Evolutionary conservation across 2,888 invertebrate genomes (phyloP), one percentile per base, ranked within the genome.

Genomic region (Drosophila mayaguana): DNA sequence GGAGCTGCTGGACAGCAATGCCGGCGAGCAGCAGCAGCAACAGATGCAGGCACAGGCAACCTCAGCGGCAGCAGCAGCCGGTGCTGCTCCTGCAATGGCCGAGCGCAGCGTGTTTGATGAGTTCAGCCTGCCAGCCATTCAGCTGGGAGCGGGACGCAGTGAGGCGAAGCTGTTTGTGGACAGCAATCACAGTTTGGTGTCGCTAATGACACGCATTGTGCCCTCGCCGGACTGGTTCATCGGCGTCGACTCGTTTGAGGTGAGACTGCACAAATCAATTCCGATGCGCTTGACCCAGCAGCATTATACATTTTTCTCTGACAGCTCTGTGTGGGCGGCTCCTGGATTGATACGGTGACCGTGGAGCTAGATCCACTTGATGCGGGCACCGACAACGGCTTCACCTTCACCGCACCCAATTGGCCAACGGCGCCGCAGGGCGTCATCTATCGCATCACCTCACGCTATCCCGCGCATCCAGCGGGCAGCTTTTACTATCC

Each of bases 221-320:
- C 98, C 98, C 20, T 98, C 98, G 20, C 98, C 98, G 3, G 98
- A 98, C 93, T 98, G 98, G 98, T 98, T 98, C 93, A 95, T 97
- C 63, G 98, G 98, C 60, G 95, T 98, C 54, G 97, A 98, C 93
- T 96, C 97, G 87, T 96, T 98, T 91, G 92, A 93, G 92, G 93
- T 93, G 84, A 83, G 88, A 4, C 18, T 14, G 8, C 25, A 18
- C n/a, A 36, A 51, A 40, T 38, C 48, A 63, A 68, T 64, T 53
- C 34, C 38, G 48, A 36, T 51, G 18, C 11, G 48, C 50, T 45
- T 38, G 40, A 46, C 38, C 36, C 28, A n/a, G n/a, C 28, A n/a
- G n/a, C 25, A 20, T 7, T 28, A 11, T 28, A 25, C 14, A 5
- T 50, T 73, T 85, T 36, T 22, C 16, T 53, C 38, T 12, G 12